Base-by-base conservation (phyloP, 2,888 invertebrate species). In the Clitarchus hookeri region DNA sequence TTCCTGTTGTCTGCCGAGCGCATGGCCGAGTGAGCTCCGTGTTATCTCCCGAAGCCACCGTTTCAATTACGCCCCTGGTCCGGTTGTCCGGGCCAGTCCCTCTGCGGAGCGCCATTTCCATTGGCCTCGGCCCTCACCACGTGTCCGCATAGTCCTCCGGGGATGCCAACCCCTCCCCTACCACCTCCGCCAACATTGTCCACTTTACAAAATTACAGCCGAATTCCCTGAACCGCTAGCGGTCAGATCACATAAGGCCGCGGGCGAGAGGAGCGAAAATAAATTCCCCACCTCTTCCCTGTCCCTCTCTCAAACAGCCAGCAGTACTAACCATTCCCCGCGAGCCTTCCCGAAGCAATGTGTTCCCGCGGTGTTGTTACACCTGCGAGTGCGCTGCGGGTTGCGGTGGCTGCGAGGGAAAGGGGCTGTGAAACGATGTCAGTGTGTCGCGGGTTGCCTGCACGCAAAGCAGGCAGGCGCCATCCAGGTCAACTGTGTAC, bases 171-270 rank as follows among this genome's bases (percentile, higher is more conserved):
- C 65, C 65, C 65, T 23, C n/a, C 65, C n/a, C 13, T 16, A 1
- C 65, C n/a, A 65, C 65, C 11, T n/a, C n/a, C 23, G 1, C 19
- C 65, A 65, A n/a, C 65, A n/a, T 19, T 65, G 65, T 19, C 65
- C 65, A 65, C 65, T 65, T 65, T 65, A 65, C 65, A 65, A 65
- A 65, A 65, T 65, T 65, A 65, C 65, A 6, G 23, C 65, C n/a
- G 65, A 65, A 65, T 65, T 65, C 65, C 65, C 65, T 23, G 65
- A 65, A 23, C 65, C 65, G n/a, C 65, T 65, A 65, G 65, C 65
- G 65, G 65, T 65, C 65, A 65, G 65, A 65, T 65, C 65, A 65
- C 16, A 65, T 65, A 6, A 65, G 65, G 65, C 65, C 8, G 65
- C 65, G 65, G 65, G 16, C 65, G 1, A 19, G n/a, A n/a, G n/a